Evolutionary conservation across 2,888 invertebrate genomes (phyloP).

Genomic region (Synergus itoensis): DNA sequence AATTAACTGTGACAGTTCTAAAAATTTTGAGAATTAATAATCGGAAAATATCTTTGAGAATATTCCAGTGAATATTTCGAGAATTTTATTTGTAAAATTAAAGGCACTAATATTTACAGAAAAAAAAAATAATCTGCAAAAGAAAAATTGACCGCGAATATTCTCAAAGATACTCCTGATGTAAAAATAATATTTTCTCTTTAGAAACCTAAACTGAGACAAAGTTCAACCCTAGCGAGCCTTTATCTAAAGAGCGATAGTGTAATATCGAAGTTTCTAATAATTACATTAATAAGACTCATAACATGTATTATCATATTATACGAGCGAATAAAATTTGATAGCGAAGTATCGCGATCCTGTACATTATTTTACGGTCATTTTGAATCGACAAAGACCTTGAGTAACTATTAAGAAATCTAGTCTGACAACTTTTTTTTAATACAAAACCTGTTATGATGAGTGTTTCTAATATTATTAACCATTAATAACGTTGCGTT

Average conservation of each 20-base stretch:
- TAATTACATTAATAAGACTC: slow-evolving; percentile 21
- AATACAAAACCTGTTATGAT: slow-evolving; percentile 50
- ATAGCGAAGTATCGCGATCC: slow-evolving; percentile 30
- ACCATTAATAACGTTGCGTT: slow-evolving; percentile 41
- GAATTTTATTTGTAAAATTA: too few species aligned
- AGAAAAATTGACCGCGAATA: background rate
- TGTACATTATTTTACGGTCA: slow-evolving; percentile 29
- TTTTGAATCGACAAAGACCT: slow-evolving; percentile 17
- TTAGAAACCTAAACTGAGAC: background rate
- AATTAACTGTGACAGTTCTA: background rate
- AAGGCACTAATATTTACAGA: too few species aligned
- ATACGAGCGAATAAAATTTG: slow-evolving; percentile 5
- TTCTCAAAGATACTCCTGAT: background rate
- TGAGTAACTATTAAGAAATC: slow-evolving; percentile 35
- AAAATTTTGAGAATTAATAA: background rate
- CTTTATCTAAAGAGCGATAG: slow-evolving; percentile 17
- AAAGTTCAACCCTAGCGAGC: background rate
- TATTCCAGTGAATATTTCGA: background rate
- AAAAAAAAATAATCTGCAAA: background rate
- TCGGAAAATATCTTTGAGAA: background rate
- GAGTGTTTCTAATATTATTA: slow-evolving; percentile 49
- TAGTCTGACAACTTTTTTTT: slow-evolving; percentile 39
- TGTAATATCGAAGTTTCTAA: slow-evolving; percentile 31
- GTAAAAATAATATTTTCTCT: background rate
- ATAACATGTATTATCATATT: slow-evolving; percentile 22